Evolutionary conservation across 37 sponge, comb jelly and placozoan genomes (phyloP).

Genomic region (Cladorhizidae sp.): DNA sequence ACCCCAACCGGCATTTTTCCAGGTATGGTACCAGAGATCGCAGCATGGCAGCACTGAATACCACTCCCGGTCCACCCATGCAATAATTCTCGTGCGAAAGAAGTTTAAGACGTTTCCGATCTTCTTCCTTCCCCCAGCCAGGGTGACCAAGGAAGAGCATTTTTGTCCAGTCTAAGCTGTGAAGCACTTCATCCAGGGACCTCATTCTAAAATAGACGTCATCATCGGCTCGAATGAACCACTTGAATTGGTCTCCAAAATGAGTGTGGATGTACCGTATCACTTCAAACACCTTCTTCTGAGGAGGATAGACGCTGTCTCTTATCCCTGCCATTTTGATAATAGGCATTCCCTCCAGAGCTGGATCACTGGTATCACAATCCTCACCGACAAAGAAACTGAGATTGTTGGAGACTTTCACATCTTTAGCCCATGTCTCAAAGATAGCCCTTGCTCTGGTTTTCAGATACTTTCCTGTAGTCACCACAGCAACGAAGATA

Average conservation of each 20-base stretch:
- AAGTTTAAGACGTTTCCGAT: slow-evolving; percentile 55
- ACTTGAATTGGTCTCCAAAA: slow-evolving; percentile 58
- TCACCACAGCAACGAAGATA: slow-evolving; percentile 63
- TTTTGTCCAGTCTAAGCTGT: slow-evolving; percentile 41
- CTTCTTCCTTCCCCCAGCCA: slow-evolving; percentile 38
- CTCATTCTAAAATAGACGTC: slow-evolving; percentile 56
- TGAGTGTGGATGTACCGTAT: slow-evolving; percentile 69
- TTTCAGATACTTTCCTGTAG: slow-evolving; percentile 51
- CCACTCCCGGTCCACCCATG: slow-evolving; percentile 79
- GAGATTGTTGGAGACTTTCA: slow-evolving; percentile 36
- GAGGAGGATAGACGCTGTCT: slow-evolving; percentile 69
- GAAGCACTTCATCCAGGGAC: slow-evolving; percentile 39
- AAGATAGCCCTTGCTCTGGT: slow-evolving; percentile 67
- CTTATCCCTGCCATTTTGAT: slow-evolving; percentile 43
- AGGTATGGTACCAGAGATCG: slow-evolving; percentile 44
- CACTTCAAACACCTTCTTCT: slow-evolving; percentile 58
- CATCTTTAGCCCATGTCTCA: slow-evolving; percentile 69
- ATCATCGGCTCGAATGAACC: slow-evolving; percentile 82
- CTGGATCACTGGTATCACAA: slow-evolving; percentile 28
- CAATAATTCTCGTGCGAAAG: slow-evolving; percentile 73
- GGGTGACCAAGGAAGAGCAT: slow-evolving; percentile 62
- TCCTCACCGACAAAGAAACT: slow-evolving; percentile 63
- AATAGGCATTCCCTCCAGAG: slow-evolving; percentile 39
- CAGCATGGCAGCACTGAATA: slow-evolving; percentile 61
- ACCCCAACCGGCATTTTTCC: slow-evolving; percentile 43